Percentiles rank a stretch among this genome's conserved stretches.
Evolutionary conservation across 2,113 vertebrate genomes (phyloP).

Genomic region (Piaya cayana): DNA sequence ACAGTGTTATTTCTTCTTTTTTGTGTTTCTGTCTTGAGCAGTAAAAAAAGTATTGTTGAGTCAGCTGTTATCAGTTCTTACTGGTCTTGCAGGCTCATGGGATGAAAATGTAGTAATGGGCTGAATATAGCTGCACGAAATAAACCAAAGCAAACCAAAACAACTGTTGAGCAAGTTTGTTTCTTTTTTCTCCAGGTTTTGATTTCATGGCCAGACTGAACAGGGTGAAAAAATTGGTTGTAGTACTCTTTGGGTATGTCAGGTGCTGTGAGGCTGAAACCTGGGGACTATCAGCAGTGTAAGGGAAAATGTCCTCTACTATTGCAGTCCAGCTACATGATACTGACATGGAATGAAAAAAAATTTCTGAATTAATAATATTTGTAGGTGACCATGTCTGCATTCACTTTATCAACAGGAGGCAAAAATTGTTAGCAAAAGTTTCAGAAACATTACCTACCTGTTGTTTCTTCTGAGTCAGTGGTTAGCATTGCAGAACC

Average conservation of each 20-base stretch:
- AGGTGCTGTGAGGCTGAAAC: neutral
- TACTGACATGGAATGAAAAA: neutral
- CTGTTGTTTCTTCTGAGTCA: neutral
- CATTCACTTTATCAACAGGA: neutral
- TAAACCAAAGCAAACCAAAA: neutral
- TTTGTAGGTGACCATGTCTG: neutral
- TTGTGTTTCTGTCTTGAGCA: neutral
- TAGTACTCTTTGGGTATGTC: neutral
- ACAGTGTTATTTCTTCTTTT: neutral
- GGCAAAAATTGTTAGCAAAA: neutral
- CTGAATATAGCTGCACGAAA: neutral
- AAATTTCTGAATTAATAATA: neutral
- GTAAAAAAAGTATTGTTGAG: neutral
- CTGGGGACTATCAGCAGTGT: neutral
- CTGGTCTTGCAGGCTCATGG: neutral
- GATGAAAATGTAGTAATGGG: conserved; percentile 14
- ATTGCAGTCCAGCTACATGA: neutral
- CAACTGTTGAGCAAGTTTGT: neutral
- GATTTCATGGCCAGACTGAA: conserved; percentile 30
- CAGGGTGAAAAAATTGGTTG: neutral
- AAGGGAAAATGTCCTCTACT: neutral
- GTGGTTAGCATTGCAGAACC: neutral
- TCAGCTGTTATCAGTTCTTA: neutral
- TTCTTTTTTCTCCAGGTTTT: conserved; percentile 48
- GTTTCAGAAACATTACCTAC: neutral